phyloP scores from a whole-genome alignment of 2,888 invertebrate species.

The Schizotus pectinicornis region DNA sequence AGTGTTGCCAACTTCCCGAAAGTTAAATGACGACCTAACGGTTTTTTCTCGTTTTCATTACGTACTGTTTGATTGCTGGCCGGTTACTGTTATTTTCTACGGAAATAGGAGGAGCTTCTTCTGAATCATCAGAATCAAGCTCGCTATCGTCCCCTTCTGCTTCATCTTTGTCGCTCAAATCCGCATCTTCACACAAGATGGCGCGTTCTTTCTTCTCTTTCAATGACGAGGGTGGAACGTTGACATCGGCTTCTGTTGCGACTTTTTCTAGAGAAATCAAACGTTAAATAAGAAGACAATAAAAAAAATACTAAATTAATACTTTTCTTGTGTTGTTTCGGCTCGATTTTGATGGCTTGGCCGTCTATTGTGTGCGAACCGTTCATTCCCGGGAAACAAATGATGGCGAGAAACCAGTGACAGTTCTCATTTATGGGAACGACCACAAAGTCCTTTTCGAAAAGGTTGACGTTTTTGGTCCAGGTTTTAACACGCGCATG shows the following conservation, averaged over 20 bases:
- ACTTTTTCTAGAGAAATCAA: slow-evolving; percentile 10
- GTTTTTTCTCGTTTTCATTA: too few species aligned
- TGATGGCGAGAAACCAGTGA: slow-evolving; percentile 97
- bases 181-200: slow-evolving; percentile 72
- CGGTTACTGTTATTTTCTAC: slow-evolving; percentile 35
- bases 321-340: slow-evolving; percentile 60
- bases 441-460: slow-evolving; percentile 94
- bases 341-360: slow-evolving; percentile 60
- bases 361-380: slow-evolving; percentile 74
- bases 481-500: slow-evolving; percentile 92
- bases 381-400: slow-evolving; percentile 89
- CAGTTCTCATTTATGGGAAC: slow-evolving; percentile 98
- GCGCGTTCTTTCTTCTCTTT: slow-evolving; percentile 60
- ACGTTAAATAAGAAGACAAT: slow-evolving; percentile 4
- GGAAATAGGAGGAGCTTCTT: slow-evolving; percentile 51
- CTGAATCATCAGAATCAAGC: slow-evolving; percentile 61
- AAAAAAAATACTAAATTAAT: slow-evolving; percentile 19
- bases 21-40: background rate
- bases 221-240: slow-evolving; percentile 57
- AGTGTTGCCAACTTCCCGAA: background rate
- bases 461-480: slow-evolving; percentile 96
- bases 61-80: slow-evolving; percentile 72
- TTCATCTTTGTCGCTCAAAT: slow-evolving; percentile 71
- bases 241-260: slow-evolving; percentile 72
- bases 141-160: slow-evolving; percentile 80